phyloP scores from a whole-genome alignment of 2,113 vertebrate species.

The Apeltes quadracus region DNA sequence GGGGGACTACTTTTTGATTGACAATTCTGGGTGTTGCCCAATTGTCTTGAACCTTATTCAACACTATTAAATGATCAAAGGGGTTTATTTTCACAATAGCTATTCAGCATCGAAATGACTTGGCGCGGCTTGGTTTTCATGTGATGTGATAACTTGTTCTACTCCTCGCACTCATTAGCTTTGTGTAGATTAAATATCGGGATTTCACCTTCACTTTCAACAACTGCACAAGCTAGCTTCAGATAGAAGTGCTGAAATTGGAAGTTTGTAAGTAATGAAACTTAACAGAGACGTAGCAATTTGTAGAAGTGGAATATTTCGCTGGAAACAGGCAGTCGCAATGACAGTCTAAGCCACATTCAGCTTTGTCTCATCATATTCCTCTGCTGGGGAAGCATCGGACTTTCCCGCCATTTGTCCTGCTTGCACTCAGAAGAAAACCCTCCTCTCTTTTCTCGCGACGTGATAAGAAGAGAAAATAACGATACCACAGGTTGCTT shows the following conservation, averaged over 20 bases:
- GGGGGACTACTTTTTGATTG: not conserved
- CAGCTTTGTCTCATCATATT: not conserved
- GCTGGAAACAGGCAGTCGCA: not conserved
- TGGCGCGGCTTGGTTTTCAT: no score
- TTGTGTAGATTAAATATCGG: no score
- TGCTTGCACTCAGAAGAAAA: conserved; percentile 23
- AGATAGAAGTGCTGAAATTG: no score
- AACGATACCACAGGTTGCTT: conserved; percentile 29
- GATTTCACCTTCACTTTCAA: no score
- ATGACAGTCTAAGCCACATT: not conserved
- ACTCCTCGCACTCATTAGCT: no score
- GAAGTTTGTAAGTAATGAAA: not conserved
- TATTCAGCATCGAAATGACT: no score
- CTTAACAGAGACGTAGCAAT: not conserved
- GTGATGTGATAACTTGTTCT: no score
- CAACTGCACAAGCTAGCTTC: no score
- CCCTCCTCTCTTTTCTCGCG: conserved; percentile 16
- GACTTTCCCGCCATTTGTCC: conserved; percentile 8
- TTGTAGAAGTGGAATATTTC: not conserved
- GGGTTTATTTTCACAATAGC: no score
- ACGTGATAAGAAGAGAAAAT: conserved; percentile 43
- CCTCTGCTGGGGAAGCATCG: not conserved
- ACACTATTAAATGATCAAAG: no score
- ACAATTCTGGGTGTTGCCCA: not conserved
- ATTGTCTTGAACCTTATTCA: not conserved